phyloP scores from a whole-genome alignment of 2,888 invertebrate species.

The Drosophila leonis region DNA sequence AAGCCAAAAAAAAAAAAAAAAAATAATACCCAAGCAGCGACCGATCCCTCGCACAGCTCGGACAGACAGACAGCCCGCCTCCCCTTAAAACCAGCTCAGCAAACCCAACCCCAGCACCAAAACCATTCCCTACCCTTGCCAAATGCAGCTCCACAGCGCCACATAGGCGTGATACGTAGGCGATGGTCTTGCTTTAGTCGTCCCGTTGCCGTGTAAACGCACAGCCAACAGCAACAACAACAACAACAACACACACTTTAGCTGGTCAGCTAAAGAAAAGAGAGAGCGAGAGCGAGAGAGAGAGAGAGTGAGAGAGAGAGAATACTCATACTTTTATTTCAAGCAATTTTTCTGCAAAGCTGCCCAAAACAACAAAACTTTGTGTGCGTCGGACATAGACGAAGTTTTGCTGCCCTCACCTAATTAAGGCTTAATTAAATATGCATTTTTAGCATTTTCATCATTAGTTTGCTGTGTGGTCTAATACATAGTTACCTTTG shows the following conservation, averaged over 20 bases:
- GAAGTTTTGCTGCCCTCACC: slow-evolving; percentile 11
- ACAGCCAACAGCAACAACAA: slow-evolving; percentile 19
- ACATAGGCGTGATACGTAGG: slow-evolving; percentile 47
- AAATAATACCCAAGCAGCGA: slow-evolving; percentile 9
- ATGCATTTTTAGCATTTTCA: background rate
- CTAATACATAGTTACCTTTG: background rate
- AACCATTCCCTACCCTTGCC: background rate
- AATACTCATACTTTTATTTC: slow-evolving; percentile 41
- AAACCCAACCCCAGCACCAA: background rate
- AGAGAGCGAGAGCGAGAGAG: background rate
- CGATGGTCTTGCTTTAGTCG: slow-evolving; percentile 23
- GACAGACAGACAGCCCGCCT: background rate
- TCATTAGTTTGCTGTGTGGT: background rate
- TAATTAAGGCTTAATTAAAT: slow-evolving; percentile 1
- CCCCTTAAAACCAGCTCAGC: background rate
- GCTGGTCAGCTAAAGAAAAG: slow-evolving; percentile 25
- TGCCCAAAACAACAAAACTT: slow-evolving; percentile 3
- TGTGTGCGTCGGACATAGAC: background rate
- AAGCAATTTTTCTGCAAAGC: slow-evolving; percentile 38
- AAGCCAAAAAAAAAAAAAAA: slow-evolving; percentile 19
- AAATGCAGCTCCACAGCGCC: slow-evolving; percentile 4
- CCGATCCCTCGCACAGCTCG: slow-evolving; percentile 15
- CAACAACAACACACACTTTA: background rate
- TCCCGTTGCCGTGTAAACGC: slow-evolving; percentile 44
- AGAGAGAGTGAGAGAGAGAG: background rate